Evolutionary conservation across 1,140 invertebrate genomes (phyloP).

Genomic region (Paraescarpia echinospica): DNA sequence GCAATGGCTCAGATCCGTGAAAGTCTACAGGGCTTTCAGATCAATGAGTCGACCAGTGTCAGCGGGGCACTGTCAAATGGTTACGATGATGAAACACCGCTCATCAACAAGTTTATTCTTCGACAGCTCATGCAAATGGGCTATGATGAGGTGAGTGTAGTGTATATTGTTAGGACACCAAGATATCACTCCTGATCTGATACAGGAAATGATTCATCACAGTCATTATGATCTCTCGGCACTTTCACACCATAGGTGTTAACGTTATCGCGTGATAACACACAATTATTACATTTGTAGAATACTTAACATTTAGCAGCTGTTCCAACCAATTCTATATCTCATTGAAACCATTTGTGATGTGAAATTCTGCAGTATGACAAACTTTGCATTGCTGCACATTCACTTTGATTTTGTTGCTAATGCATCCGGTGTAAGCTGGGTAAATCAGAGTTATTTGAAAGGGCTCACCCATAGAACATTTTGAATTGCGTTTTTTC

Average conservation of each 20-base stretch:
- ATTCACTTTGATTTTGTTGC: neutral
- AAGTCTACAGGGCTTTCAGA: conserved; percentile 80
- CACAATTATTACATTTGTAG: neutral
- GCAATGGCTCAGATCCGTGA: conserved; percentile 84
- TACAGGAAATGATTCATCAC: neutral
- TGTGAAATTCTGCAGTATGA: neutral
- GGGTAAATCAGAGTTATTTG: neutral
- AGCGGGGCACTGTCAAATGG: conserved; percentile 69
- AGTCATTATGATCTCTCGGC: too few species aligned
- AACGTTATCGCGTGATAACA: neutral
- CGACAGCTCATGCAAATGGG: conserved; percentile 41
- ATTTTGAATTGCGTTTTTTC: neutral
- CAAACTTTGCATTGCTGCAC: neutral
- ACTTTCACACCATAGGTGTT: neutral
- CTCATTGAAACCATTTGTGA: neutral
- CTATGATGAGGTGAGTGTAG: conserved; percentile 48
- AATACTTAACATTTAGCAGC: neutral
- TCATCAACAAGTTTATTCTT: conserved; percentile 38
- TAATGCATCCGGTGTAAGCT: neutral
- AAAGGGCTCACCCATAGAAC: neutral
- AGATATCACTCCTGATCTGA: neutral
- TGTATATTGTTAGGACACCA: neutral
- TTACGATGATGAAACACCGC: conserved; percentile 61
- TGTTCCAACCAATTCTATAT: neutral
- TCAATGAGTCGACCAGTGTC: conserved; percentile 64